phyloP scores from a whole-genome alignment of 2,113 vertebrate species.

The Leptobrachium ailaonicum region DNA sequence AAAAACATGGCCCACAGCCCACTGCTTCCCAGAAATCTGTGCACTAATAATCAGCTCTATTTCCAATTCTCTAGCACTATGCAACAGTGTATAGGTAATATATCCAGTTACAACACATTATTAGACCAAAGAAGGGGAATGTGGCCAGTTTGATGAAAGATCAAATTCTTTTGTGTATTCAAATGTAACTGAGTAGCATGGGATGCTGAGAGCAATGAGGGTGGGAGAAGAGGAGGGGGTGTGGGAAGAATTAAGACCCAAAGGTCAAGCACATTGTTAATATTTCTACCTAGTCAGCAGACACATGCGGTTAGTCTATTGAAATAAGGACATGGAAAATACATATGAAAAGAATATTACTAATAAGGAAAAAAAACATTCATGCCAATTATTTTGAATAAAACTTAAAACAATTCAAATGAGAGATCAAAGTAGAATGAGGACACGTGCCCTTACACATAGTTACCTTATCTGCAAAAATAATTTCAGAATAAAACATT shows the following conservation, averaged over 20 bases:
- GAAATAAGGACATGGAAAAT: constrained; percentile 11
- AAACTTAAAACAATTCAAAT: too few relatives aligned
- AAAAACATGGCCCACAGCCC: not conserved
- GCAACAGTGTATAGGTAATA: constrained; percentile 36
- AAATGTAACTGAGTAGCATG: constrained; percentile 50
- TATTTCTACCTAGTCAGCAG: constrained; percentile 36
- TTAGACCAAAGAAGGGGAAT: constrained; percentile 47
- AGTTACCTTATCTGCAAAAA: too few relatives aligned
- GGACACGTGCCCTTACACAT: too few relatives aligned
- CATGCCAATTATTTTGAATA: too few relatives aligned
- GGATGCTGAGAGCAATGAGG: constrained; percentile 38
- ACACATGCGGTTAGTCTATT: constrained; percentile 20
- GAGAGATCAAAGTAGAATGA: too few relatives aligned
- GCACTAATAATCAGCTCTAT: constrained; percentile 28
- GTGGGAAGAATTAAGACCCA: constrained; percentile 28
- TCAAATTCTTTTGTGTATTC: constrained; percentile 50
- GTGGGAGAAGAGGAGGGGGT: constrained; percentile 31
- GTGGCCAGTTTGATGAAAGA: constrained; percentile 50
- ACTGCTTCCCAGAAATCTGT: not conserved
- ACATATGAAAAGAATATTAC: not conserved
- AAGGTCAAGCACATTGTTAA: constrained; percentile 44
- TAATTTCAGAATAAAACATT: too few relatives aligned
- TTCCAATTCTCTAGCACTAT: constrained; percentile 20
- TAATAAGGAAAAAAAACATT: too few relatives aligned
- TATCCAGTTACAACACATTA: constrained; percentile 48